A percentile compares a stretch with the other conserved stretches of the same genome.
Conservation (phyloP, 2,113 vertebrate genomes). For the Tachysurus vachellii region DNA sequence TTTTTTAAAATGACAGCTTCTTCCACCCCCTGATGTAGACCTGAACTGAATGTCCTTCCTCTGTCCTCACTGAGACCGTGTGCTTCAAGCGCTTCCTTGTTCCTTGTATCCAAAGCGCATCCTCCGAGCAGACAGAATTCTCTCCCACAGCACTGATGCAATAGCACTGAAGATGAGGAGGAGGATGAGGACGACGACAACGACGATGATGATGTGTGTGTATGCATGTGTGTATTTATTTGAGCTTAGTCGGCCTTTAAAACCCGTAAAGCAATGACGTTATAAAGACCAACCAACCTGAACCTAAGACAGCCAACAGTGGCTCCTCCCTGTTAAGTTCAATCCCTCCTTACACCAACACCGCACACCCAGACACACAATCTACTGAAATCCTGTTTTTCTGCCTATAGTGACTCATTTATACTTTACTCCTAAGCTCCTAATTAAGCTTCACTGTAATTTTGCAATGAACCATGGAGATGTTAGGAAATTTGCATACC, state of each 20-base stretch:
- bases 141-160: neutral
- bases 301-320: conserved; percentile 22
- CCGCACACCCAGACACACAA: neutral
- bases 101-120: conserved; percentile 6
- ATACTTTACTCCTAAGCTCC: neutral
- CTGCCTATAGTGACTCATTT: neutral
- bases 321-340: conserved; percentile 51
- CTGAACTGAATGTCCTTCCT: neutral
- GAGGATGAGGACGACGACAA: neutral
- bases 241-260: conserved; percentile 3
- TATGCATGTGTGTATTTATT: neutral
- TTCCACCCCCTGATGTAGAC: neutral
- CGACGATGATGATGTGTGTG: neutral
- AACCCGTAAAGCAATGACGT: conserved; percentile 8
- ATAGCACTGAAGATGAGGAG: neutral
- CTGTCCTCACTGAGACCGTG: neutral
- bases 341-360: neutral
- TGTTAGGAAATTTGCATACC: neutral
- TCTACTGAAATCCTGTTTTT: neutral
- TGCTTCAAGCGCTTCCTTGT: neutral
- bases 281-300: conserved; percentile 9
- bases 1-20: neutral
- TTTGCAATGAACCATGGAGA: neutral
- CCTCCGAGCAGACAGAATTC: neutral
- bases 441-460: neutral